Percentiles rank a stretch among this genome's conserved stretches.
phyloP scores from a whole-genome alignment of 2,888 invertebrate genomes.

The Apeira syringaria region DNA sequence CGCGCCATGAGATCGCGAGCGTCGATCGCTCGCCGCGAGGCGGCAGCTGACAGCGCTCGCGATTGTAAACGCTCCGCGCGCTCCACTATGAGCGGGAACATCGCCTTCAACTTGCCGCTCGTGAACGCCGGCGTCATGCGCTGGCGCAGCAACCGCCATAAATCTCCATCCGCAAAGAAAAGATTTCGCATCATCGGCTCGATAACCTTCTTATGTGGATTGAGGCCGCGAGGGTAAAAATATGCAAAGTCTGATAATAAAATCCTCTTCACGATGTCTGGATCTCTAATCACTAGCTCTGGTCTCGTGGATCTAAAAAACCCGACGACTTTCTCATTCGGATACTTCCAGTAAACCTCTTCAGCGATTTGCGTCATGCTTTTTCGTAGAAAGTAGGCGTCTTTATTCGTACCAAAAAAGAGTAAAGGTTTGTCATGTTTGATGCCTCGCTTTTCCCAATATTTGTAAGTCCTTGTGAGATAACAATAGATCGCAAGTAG shows the following conservation, averaged over 20 bases:
- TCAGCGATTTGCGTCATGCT: conserved; percentile 45
- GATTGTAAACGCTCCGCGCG: conserved; percentile 51
- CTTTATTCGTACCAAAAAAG: conserved; percentile 45
- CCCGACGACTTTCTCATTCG: conserved; percentile 54
- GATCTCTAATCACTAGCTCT: conserved; percentile 51
- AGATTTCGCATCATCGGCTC: conserved; percentile 57
- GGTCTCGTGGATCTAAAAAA: conserved; percentile 46
- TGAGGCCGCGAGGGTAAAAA: conserved; percentile 51
- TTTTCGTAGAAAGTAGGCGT: conserved; percentile 37
- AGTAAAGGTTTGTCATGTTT: conserved; percentile 49
- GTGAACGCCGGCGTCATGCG: conserved; percentile 64
- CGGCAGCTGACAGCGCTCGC: conserved; percentile 40
- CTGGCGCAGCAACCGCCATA: conserved; percentile 61
- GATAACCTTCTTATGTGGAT: conserved; percentile 41
- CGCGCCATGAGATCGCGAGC: conserved; percentile 63
- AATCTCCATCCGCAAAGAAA: conserved; percentile 60
- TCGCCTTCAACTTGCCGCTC: conserved; percentile 58
- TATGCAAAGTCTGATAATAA: conserved; percentile 47
- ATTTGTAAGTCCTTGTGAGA: conserved; percentile 47
- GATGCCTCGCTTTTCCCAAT: conserved; percentile 50
- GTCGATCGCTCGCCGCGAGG: conserved; percentile 38
- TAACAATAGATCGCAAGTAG: conserved; percentile 45
- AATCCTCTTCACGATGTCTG: conserved; percentile 48
- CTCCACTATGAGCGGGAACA: conserved; percentile 62
- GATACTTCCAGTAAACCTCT: conserved; percentile 52